phyloP scores from a whole-genome alignment of 2,888 invertebrate genomes.

The Seira ritae region DNA sequence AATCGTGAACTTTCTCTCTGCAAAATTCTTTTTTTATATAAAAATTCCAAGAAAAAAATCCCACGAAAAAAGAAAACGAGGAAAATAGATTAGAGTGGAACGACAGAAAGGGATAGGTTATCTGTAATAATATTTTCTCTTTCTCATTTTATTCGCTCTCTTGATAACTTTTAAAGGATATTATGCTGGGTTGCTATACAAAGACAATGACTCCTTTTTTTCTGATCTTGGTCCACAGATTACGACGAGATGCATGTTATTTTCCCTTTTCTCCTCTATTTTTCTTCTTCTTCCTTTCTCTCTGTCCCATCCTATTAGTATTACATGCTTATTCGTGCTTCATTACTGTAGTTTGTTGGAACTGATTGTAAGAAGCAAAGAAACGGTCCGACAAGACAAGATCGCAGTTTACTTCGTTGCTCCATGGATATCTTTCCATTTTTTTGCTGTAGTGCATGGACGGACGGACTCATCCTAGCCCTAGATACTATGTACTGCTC shows the following conservation, averaged over 20 bases:
- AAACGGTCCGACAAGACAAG: neutral
- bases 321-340: constrained; percentile 7
- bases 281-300: neutral
- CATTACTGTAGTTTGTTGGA: neutral
- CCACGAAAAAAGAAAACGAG: neutral
- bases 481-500: too few species aligned
- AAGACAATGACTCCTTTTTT: constrained; percentile 11
- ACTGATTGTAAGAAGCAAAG: constrained; percentile 15
- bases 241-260: constrained; percentile 44
- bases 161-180: constrained; percentile 4
- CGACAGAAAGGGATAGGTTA: neutral
- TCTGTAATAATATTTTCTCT: constrained; percentile 8
- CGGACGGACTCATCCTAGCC: too few species aligned
- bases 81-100: constrained; percentile 19
- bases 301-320: neutral
- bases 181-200: neutral
- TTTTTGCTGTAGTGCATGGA: neutral
- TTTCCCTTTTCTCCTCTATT: constrained; percentile 31
- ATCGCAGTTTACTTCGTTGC: neutral
- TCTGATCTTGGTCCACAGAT: constrained; percentile 9
- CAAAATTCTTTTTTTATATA: neutral
- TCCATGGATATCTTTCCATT: neutral
- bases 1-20: constrained; percentile 8
- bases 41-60: neutral
- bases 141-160: neutral